phyloP scores from a whole-genome alignment of 2,888 invertebrate genomes.

The Eulithis testata region DNA sequence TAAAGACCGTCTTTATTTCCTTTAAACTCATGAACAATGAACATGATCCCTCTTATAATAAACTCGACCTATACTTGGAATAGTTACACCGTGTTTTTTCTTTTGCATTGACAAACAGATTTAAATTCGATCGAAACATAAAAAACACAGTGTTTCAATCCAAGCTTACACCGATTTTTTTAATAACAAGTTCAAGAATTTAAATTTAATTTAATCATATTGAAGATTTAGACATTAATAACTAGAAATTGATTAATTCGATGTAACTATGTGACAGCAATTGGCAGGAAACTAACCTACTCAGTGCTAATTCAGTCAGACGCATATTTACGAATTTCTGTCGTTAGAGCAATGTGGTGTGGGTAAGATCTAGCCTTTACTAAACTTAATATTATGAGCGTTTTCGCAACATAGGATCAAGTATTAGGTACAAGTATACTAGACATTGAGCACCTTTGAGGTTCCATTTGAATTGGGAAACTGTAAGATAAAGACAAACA shows the following conservation, averaged over 20 bases:
- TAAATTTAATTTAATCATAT: no score
- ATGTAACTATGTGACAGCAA: conserved; percentile 11
- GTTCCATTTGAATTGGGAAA: conserved; percentile 5
- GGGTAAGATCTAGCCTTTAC: conserved; percentile 14
- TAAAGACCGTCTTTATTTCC: conserved; percentile 4
- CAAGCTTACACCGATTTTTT: no score
- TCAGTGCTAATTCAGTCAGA: conserved; percentile 28
- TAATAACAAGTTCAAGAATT: no score
- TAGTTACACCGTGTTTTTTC: no score
- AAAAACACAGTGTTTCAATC: no score
- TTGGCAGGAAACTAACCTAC: conserved; percentile 30
- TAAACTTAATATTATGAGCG: conserved; percentile 13
- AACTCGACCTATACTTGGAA: no score
- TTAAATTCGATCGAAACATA: no score
- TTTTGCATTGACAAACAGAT: no score
- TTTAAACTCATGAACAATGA: background rate
- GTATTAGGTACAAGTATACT: background rate
- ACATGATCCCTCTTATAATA: no score
- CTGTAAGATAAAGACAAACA: background rate
- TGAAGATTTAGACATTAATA: no score
- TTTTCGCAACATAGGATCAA: conserved; percentile 13
- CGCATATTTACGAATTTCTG: conserved; percentile 29
- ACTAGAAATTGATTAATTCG: no score
- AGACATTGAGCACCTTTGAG: background rate
- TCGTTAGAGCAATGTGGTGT: conserved; percentile 20